Evolutionary conservation across 2,888 invertebrate species (phyloP), one percentile per base, ranked within the genome.

Genomic region (Erannis defoliaria): DNA sequence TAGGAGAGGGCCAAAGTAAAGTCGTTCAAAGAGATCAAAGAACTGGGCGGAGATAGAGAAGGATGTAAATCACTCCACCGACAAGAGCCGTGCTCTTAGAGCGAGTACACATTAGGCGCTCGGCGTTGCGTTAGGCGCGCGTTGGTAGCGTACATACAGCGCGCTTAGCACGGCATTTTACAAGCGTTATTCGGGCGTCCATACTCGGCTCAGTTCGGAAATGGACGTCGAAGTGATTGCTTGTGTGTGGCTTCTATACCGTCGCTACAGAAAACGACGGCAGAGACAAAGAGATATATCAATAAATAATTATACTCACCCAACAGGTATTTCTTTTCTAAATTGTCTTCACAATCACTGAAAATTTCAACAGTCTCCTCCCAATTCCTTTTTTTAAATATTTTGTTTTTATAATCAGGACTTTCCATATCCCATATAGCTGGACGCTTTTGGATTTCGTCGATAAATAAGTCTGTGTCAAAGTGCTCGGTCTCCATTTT

Each of bases 161-260:
- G 37, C 37, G 14, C 14, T n/a, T 55, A 31, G 19, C 37, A 4
- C 37, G 16, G 37, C 21, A 6, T 43, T 8, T n/a, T n/a, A n/a
- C n/a, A n/a, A n/a, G n/a, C n/a, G n/a, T n/a, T n/a, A n/a, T n/a
- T n/a, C n/a, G n/a, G n/a, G n/a, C n/a, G n/a, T n/a, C n/a, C n/a
- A n/a, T n/a, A n/a, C n/a, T n/a, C n/a, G n/a, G 62, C 33, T 61
- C 56, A 64, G 64, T 64, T 62, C 53, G 56, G 42, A 62, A 62
- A 67, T 67, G 62, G 64, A 67, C 62, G 60, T 62, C 55, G 54
- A 67, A 57, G 64, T 56, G 62, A n/a, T n/a, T n/a, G n/a, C 62
- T 65, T 57, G 57, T 59, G 58, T 67, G 62, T 31, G 31, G 60
- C 59, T 54, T 54, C 60, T 63, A 16, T 62, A 64, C 45, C 58